Evolutionary conservation across 2,888 invertebrate genomes (phyloP), one percentile per base, ranked within the genome.

Genomic region (Chrysolina americana): DNA sequence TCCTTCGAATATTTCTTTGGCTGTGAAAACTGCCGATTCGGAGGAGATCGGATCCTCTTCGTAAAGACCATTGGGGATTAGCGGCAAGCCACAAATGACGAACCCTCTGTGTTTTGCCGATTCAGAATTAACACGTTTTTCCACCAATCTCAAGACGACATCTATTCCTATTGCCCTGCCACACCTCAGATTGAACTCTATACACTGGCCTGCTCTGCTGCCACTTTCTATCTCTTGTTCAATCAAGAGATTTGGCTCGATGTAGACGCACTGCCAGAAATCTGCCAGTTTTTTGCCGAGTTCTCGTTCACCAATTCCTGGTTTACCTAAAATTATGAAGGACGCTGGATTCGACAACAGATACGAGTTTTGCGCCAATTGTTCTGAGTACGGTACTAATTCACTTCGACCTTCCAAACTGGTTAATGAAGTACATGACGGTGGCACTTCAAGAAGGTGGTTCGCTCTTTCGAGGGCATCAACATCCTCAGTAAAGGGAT

Each of bases 41-140:
- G 87, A 85, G 0, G 87, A 86, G 15, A 87, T 81, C 0, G 87
- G 87, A 72, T 88, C 87, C 73, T 88, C 88, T 64, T 83, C 83
- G 71, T 87, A 85, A 9, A 87, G 75, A 70, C 86, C 82, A 65
- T 89, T 89, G 2, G 90, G 89, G n/a, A 93, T 88, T 48, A 93
- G 84, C 21, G 94, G 94, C 76, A 93, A 87, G 9, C 92, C 93
- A 73, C 92, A 91, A 78, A 93, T 85, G 2, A 94, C 89, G 88
- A 91, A 93, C 10, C 93, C 94, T 82, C 91, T 88, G 81, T 93
- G 91, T 80, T 87, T 84, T 17, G 91, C 88, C 36, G 89, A 88
- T 71, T 89, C 88, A 21, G 89, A 89, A 64, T 88, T 85, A 1
- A 92, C 77, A 81, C 92, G 90, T 68, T 86, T 86, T 78, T 90